Base-by-base conservation (phyloP, 2,888 invertebrate species). In the Phyto melanocephala region DNA sequence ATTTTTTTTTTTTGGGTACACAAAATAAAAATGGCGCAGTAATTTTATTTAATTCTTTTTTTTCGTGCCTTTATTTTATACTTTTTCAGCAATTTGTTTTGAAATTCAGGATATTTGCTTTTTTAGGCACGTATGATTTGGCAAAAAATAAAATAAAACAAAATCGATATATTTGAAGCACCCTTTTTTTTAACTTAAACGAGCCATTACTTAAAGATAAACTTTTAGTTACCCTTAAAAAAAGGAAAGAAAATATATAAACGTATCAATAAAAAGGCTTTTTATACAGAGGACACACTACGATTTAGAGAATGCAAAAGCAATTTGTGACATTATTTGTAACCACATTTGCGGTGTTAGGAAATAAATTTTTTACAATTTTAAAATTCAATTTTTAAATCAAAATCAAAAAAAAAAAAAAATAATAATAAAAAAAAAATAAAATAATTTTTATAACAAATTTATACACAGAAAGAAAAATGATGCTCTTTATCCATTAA, bases 121-220 rank as follows among this genome's bases (percentile, higher is more conserved):
- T 20, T 40, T 60, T 52, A 77, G 35, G 52, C 68, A 77, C 68
- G 76, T 68, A 50, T 63, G 22, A 50, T 22, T 20, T 28, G 22
- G 20, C n/a, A 58, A 47, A 17, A 77, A 62, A 40, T 28, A 71
- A 78, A 47, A 45, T 10, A 35, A 37, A 40, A 33, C 11, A 65
- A 76, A 58, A 76, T 81, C 68, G 74, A 76, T 80, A 76, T 52
- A 35, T 20, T 67, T 58, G 52, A 79, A 82, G 75, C 75, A 82
- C 67, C 79, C 82, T 80, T 82, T 82, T n/a, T 70, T 79, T 67
- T 74, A 62, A 63, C 63, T 52, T 76, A 62, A 82, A 82, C 82
- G 80, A 80, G 56, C 80, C 82, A 80, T 82, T 76, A 82, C 71
- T 82, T 80, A 56, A 70, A 82, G 80, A 82, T 70, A 54, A 58